Evolutionary conservation across 2,888 invertebrate species (phyloP).

Genomic region (Drosophila parthenogenetica): DNA sequence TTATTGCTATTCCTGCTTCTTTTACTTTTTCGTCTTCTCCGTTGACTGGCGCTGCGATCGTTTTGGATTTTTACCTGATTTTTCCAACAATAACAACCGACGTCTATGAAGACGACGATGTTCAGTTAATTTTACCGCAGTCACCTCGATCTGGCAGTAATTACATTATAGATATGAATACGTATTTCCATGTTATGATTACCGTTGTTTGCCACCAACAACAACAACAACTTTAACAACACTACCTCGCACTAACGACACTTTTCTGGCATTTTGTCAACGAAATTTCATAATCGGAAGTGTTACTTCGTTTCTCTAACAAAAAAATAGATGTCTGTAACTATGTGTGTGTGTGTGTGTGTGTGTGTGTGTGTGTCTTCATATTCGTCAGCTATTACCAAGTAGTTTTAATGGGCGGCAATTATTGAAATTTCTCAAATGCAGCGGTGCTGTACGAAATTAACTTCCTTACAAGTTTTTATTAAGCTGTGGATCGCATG

Average conservation of each 20-base stretch:
- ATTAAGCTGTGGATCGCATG: constrained; percentile 21
- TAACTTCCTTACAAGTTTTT: constrained; percentile 48
- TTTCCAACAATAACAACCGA: constrained; percentile 37
- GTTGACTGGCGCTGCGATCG: constrained; percentile 54
- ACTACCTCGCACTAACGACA: constrained; percentile 42
- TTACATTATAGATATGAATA: constrained; percentile 73
- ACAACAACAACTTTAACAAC: constrained; percentile 25
- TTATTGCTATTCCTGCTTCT: constrained; percentile 36
- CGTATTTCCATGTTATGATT: constrained; percentile 73
- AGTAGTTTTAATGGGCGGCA: constrained; percentile 70
- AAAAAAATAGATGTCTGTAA: background rate
- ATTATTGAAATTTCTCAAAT: constrained; percentile 79
- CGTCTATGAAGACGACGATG: constrained; percentile 39
- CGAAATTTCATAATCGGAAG: constrained; percentile 76
- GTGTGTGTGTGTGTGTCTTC: constrained; percentile 20
- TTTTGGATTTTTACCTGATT: constrained; percentile 67
- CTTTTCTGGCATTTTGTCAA: constrained; percentile 69
- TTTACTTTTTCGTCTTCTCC: no score
- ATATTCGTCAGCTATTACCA: constrained; percentile 54
- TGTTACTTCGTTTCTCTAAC: constrained; percentile 53
- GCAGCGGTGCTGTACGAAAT: constrained; percentile 60
- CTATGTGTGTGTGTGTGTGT: constrained; percentile 7
- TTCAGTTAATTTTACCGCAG: constrained; percentile 68
- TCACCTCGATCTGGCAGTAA: constrained; percentile 75
- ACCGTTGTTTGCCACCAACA: constrained; percentile 56